These are phyloP conservation scores for Cyrtonyx montezumae DNA, from an alignment of 2,113 vertebrate genomes.

Conservation along the genomic window DNA sequence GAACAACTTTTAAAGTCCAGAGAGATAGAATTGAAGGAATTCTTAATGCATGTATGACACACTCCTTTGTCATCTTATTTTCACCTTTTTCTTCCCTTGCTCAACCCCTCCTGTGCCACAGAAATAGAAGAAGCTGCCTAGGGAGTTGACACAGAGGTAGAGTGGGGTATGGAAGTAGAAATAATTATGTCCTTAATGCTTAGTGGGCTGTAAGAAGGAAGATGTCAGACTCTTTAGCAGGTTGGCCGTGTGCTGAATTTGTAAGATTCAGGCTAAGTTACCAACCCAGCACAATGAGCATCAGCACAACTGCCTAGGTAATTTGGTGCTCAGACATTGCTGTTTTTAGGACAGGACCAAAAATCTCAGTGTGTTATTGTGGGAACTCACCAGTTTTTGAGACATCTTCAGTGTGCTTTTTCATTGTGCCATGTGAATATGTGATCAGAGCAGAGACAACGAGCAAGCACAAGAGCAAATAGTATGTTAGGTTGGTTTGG, in stretches of 20 bases:
- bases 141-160: not conserved
- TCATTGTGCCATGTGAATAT: accelerated
- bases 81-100: not conserved
- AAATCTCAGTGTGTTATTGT: accelerated
- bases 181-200: not conserved
- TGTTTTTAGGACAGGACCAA: not conserved
- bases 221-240: too few species aligned
- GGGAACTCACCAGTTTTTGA: not conserved
- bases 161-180: not conserved
- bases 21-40: not conserved
- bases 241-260: not conserved
- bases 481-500: not conserved
- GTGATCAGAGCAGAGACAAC: not conserved
- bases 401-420: not conserved
- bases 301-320: not conserved
- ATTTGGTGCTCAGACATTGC: not conserved
- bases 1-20: not conserved
- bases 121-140: not conserved
- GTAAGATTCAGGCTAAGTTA: not conserved
- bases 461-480: not conserved
- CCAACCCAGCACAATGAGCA: not conserved
- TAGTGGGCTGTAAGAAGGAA: too few species aligned
- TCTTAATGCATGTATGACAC: accelerated
- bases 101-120: not conserved
- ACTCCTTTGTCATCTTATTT: not conserved